Evolutionary conservation across 2,888 invertebrate species (phyloP).

Genomic region (Nomada ruficornis): DNA sequence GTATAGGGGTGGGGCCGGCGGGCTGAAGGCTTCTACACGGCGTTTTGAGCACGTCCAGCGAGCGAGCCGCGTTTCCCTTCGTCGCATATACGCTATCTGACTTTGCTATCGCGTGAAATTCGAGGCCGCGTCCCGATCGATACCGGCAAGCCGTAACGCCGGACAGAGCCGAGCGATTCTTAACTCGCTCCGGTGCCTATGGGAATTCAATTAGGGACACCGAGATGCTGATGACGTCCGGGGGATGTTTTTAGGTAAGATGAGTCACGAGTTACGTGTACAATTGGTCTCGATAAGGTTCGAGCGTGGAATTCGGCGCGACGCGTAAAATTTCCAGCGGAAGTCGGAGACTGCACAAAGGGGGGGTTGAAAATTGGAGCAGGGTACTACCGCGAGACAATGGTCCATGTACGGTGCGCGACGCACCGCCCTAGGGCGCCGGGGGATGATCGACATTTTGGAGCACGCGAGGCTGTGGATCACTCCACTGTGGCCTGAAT

Average conservation of each 20-base stretch:
- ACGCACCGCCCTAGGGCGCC: too few relatives aligned
- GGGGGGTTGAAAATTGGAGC: too few relatives aligned
- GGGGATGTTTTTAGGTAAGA: background rate
- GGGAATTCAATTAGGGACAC: conserved; percentile 13
- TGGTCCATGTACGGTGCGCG: too few relatives aligned
- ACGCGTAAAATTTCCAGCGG: too few relatives aligned
- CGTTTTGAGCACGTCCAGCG: conserved; percentile 65
- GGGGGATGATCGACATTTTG: too few relatives aligned
- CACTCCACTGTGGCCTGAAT: too few relatives aligned
- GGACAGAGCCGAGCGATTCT: conserved; percentile 39
- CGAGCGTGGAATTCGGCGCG: too few relatives aligned
- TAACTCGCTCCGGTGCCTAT: conserved; percentile 21
- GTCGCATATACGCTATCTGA: conserved; percentile 39
- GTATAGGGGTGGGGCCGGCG: conserved; percentile 37
- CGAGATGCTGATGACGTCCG: background rate
- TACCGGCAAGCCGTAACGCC: conserved; percentile 24
- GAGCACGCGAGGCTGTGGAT: too few relatives aligned
- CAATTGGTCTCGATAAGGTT: background rate
- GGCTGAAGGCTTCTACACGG: conserved; percentile 66
- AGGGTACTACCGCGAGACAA: too few relatives aligned
- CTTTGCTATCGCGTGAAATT: conserved; percentile 54
- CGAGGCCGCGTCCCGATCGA: conserved; percentile 46
- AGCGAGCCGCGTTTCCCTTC: conserved; percentile 41
- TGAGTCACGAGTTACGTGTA: background rate
- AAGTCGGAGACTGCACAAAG: too few relatives aligned